Conservation (phyloP, 2,888 invertebrate species). For the Drosophila imparisetae region DNA sequence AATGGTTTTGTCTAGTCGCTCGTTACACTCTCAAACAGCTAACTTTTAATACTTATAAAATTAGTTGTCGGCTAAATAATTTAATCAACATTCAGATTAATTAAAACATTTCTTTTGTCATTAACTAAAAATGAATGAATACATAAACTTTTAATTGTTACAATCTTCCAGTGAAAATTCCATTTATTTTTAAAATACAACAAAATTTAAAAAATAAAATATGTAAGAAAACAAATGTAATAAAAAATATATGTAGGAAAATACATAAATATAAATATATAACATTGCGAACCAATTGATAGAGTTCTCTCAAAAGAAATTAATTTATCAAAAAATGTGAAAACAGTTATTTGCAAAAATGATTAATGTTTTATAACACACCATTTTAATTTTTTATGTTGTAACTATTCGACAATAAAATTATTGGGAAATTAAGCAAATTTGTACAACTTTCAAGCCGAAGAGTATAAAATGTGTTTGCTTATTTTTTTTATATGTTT, state of each 20-base stretch:
- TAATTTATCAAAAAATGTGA: background rate
- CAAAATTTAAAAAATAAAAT: background rate
- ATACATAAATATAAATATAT: background rate
- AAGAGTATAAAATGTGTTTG: background rate
- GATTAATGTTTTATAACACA: background rate
- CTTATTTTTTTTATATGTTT: background rate
- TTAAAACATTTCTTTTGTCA: no score
- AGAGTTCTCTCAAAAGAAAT: background rate
- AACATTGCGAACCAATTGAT: background rate
- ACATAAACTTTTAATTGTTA: background rate
- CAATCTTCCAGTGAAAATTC: no score
- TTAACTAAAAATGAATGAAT: background rate
- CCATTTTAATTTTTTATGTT: background rate
- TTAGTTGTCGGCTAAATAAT: no score
- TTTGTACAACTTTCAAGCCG: background rate
- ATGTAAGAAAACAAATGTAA: background rate
- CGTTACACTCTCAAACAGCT: conserved; percentile 2
- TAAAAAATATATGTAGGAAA: background rate
- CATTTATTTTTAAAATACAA: background rate
- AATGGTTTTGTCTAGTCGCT: conserved; percentile 4
- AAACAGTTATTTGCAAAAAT: background rate
- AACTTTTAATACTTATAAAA: background rate
- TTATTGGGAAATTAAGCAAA: background rate
- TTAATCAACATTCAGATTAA: no score
- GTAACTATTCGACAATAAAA: background rate